Evolutionary conservation across 2,113 vertebrate species (phyloP), one percentile per base, ranked within the genome.

Genomic region (Tautogolabrus adspersus): DNA sequence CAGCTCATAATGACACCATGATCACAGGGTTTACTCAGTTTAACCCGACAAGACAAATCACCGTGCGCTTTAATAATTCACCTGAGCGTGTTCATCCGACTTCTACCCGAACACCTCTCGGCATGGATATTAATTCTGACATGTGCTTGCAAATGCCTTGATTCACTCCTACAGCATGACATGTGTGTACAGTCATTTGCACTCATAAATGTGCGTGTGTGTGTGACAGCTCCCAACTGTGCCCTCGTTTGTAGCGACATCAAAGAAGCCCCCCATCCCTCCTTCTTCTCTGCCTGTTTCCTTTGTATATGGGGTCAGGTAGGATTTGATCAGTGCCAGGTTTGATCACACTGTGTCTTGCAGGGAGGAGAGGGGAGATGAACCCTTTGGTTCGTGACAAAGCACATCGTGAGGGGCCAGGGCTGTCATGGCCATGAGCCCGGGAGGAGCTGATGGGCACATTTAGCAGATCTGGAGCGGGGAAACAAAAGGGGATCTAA

Each of bases 211-310:
- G 73, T 77, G 73, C 55, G 13, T 37, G 70, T 23, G 58, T 72
- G 74, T 80, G 75, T 88, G 93, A 91, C 89, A 89, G 60, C 86
- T 90, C 89, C 88, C 82, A 75, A 86, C 75, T 84, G 87, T 88
- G 86, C 49, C 61, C 79, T 73, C 84, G 91, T 94, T 94, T 94
- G 93, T 94, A 94, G 90, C 91, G 90, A 92, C 93, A 93, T 95
- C 93, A 94, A 94, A 94, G 93, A 68, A 66, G 19, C 42, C 19
- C 72, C 46, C 54, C 58, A 42, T 13, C 66, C 66, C 70, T 51
- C 57, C 63, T 47, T 56, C 68, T 58, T 79, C 82, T 79, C 81
- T 74, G 71, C 75, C 82, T 71, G 76, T 84, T 73, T 83, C 79
- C 87, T 89, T 89, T 88, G 89, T 87, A 85, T 82, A 82, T 70